Base-by-base conservation (phyloP, 2,888 invertebrate genomes). In the Torymus tubicola region DNA sequence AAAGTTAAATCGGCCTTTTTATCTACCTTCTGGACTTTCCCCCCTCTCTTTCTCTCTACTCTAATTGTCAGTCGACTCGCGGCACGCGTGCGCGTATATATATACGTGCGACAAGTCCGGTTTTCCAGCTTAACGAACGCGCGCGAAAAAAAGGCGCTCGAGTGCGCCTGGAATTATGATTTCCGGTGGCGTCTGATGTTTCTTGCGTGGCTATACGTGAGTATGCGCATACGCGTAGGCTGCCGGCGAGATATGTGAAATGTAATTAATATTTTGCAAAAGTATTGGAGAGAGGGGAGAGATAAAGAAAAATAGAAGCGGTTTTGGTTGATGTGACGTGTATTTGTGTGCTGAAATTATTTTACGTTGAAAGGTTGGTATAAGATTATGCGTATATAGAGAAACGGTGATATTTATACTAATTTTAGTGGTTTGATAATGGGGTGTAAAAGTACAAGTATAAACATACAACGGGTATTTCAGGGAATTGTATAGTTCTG, bases 151-250 rank as follows among this genome's bases (percentile, higher is more conserved):
- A 70, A 53, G 53, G 31, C 64, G 18, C 65, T 14, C 10, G n/a
- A 5, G 5, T n/a, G 24, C 50, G 63, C 24, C 61, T 69, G 61
- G 72, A 78, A 78, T 79, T 79, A 63, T 57, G 74, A 58, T 79
- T 79, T 80, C 74, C 80, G 74, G 80, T 75, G 80, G 74, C 74
- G 80, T 80, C 80, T 79, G 21, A 21, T 21, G 58, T 72, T 70
- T 77, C 63, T 70, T 70, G 16, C n/a, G n/a, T 16, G 31, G 13
- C 72, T 52, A 21, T 11, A 53, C 10, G 50, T 64, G n/a, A 61
- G 16, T 18, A 63, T 65, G 18, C 13, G 16, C 1, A n/a, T n/a
- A 21, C 2, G 18, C 52, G 1, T 53, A 12, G 2, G 21, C 24
- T 12, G 4, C 24, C 24, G 2, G 4, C 24, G 63, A 3, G 21